These are phyloP conservation scores for Crenichthys baileyi DNA, from an alignment of 2,797 vertebrate genomes.

Conservation along the genomic window DNA sequence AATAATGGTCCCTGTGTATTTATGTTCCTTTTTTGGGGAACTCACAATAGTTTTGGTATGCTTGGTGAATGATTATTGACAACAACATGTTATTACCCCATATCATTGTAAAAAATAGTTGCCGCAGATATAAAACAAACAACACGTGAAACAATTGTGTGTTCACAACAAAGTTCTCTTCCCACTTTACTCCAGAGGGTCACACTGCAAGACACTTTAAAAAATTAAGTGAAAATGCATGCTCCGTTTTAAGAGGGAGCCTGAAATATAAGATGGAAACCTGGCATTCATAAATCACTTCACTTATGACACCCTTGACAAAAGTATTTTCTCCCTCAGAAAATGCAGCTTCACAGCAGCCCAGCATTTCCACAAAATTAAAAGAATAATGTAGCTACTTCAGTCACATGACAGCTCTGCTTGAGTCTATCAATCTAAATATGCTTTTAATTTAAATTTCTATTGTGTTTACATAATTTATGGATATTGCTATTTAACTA, in stretches of 20 bases:
- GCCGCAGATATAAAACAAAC: neutral
- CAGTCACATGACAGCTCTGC: conserved; percentile 11
- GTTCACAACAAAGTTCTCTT: neutral
- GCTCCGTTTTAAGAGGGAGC: conserved; percentile 21
- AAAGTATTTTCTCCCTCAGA: conserved; percentile 62
- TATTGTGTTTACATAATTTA: conserved; percentile 17
- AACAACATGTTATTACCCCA: neutral
- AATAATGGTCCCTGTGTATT: neutral
- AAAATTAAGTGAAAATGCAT: conserved; percentile 22
- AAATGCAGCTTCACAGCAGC: conserved; percentile 57
- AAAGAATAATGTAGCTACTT: conserved; percentile 31
- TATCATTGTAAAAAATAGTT: neutral
- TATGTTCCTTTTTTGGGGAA: neutral
- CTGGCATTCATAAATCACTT: conserved; percentile 66
- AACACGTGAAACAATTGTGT: neutral
- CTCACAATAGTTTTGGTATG: neutral
- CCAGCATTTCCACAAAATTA: conserved; percentile 22
- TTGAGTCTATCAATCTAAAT: conserved; percentile 13
- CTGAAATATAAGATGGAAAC: conserved; percentile 28
- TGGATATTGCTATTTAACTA: neutral
- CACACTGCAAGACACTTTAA: conserved; percentile 4
- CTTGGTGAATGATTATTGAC: neutral
- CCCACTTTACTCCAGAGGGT: neutral
- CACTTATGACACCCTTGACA: conserved; percentile 42
- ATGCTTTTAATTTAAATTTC: conserved; percentile 11